Percentiles rank a stretch among this genome's conserved stretches.
phyloP scores from a whole-genome alignment of 2,113 vertebrate species.

The Cyprinus carpio region DNA sequence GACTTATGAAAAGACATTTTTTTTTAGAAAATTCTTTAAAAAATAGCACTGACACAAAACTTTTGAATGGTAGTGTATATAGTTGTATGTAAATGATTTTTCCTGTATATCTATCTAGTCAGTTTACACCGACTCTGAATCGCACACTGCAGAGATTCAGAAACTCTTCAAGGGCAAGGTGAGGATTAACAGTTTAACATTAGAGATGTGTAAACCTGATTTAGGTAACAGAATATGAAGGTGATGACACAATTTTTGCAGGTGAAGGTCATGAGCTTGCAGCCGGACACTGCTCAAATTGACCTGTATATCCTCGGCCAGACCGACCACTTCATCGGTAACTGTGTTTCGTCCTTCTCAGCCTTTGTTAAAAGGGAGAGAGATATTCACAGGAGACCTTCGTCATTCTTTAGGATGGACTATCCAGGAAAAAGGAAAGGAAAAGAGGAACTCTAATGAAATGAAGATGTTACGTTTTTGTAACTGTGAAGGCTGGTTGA shows the following conservation, averaged over 20 bases:
- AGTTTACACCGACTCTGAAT: slow-evolving; percentile 89
- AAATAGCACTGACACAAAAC: too few relatives aligned
- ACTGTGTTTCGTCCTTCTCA: slow-evolving; percentile 95
- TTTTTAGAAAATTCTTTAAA: too few relatives aligned
- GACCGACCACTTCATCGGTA: slow-evolving; percentile 92
- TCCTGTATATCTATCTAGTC: slow-evolving; percentile 59
- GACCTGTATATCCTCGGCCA: slow-evolving; percentile 89
- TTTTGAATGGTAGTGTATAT: too few relatives aligned
- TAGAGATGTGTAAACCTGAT: background rate
- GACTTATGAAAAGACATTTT: too few relatives aligned
- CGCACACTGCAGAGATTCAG: slow-evolving; percentile 81
- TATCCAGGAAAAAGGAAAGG: slow-evolving; percentile 64
- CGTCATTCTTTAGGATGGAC: slow-evolving; percentile 96
- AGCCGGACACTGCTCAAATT: slow-evolving; percentile 85
- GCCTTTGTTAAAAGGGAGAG: slow-evolving; percentile 94
- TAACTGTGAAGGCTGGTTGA: background rate
- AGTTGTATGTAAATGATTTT: too few relatives aligned
- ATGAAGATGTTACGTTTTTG: background rate
- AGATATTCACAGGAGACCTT: slow-evolving; percentile 76
- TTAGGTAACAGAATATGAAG: background rate
- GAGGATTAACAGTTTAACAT: slow-evolving; percentile 2
- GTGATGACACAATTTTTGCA: slow-evolving; percentile 56
- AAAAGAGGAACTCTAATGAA: slow-evolving; percentile 75
- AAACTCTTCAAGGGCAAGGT: slow-evolving; percentile 86
- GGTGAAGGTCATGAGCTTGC: slow-evolving; percentile 87